phyloP scores from a whole-genome alignment of 2,888 invertebrate species.

The Drosophila algonquin region DNA sequence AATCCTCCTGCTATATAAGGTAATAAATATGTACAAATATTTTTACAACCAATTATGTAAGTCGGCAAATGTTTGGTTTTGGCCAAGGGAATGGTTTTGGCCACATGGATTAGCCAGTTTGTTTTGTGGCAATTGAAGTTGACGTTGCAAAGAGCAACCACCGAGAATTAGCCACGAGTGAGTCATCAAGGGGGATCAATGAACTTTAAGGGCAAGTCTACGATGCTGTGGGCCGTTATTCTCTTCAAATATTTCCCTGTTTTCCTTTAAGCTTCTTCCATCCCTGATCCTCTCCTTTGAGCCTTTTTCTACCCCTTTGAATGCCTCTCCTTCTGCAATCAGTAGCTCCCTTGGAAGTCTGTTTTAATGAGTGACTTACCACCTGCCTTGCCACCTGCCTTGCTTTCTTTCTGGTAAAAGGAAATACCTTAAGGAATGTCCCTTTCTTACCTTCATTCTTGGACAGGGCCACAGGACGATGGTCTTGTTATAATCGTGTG shows the following conservation, averaged over 20 bases:
- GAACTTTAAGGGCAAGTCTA: not conserved
- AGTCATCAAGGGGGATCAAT: not conserved
- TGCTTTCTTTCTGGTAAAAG: no score
- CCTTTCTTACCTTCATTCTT: slow-evolving; percentile 83
- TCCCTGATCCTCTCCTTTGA: not conserved
- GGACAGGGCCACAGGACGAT: slow-evolving; percentile 84
- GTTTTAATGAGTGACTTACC: slow-evolving; percentile 11
- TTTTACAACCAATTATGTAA: not conserved
- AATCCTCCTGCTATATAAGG: not conserved
- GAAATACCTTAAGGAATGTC: slow-evolving; percentile 2
- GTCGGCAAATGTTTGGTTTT: not conserved
- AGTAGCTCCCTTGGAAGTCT: not conserved
- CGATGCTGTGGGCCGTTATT: not conserved
- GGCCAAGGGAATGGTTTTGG: not conserved
- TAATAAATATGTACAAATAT: not conserved
- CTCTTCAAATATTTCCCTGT: no score
- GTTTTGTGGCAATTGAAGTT: not conserved
- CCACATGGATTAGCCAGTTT: not conserved
- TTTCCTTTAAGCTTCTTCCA: not conserved
- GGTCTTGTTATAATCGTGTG: slow-evolving; percentile 82
- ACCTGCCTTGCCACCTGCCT: not conserved
- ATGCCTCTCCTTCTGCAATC: not conserved
- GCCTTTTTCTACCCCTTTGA: not conserved
- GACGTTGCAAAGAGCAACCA: not conserved
- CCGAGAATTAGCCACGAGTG: not conserved